A percentile compares a stretch with the other conserved stretches of the same genome.
Evolutionary conservation across 2,797 vertebrate species (phyloP).

Genomic region (Parambassis ranga): DNA sequence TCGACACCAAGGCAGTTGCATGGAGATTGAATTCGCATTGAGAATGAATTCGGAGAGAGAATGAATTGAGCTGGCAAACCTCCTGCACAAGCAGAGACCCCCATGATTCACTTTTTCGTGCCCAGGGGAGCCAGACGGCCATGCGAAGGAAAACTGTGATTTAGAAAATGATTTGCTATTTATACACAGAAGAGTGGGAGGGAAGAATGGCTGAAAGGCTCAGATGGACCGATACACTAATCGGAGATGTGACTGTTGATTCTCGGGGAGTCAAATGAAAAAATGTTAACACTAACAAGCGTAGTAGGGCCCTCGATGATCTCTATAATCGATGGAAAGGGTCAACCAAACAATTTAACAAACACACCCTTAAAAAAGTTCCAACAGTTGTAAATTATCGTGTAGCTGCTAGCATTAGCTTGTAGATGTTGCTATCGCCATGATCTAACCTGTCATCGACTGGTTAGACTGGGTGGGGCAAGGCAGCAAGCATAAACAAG

Average conservation of each 20-base stretch:
- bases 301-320: too few relatives aligned
- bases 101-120: constrained; percentile 53
- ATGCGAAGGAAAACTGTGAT: constrained; percentile 38
- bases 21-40: constrained; percentile 65
- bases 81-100: constrained; percentile 34
- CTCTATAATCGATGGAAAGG: too few relatives aligned
- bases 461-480: too few relatives aligned
- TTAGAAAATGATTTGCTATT: constrained; percentile 65
- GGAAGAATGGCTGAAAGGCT: constrained; percentile 4
- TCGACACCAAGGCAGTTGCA: constrained; percentile 51
- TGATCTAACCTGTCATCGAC: too few relatives aligned
- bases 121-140: constrained; percentile 30
- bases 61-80: constrained; percentile 53
- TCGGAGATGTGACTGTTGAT: neutral
- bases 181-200: constrained; percentile 15
- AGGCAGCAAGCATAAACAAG: too few relatives aligned
- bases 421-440: too few relatives aligned
- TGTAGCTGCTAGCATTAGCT: too few relatives aligned
- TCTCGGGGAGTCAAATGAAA: too few relatives aligned
- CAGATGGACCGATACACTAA: constrained; percentile 6
- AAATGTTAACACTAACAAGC: too few relatives aligned
- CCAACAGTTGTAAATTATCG: too few relatives aligned
- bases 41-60: constrained; percentile 48
- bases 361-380: too few relatives aligned
- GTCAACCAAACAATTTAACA: too few relatives aligned